These are phyloP conservation scores for Drosophila lutescens DNA, from an alignment of 2,888 invertebrate genomes.

Conservation along the genomic window DNA sequence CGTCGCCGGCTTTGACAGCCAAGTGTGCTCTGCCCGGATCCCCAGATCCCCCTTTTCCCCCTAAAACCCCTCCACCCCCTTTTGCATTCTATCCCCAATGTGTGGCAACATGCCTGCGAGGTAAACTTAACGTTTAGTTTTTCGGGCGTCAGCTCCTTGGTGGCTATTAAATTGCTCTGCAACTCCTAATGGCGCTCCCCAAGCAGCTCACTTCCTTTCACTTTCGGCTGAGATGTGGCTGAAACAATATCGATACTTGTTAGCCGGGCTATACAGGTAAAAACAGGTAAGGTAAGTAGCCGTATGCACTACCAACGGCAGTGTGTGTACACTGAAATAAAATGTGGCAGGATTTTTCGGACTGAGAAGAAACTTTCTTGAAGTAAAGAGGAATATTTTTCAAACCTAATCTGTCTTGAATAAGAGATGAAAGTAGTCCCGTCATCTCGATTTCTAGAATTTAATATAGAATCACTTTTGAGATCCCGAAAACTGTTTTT, in stretches of 20 bases:
- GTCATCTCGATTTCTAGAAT: too few species aligned
- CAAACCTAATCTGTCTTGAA: background rate
- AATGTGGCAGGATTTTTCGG: background rate
- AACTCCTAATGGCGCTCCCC: constrained; percentile 43
- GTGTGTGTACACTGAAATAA: background rate
- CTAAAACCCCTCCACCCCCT: background rate
- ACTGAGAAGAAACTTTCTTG: too few species aligned
- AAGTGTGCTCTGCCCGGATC: constrained; percentile 12
- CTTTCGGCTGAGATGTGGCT: constrained; percentile 43
- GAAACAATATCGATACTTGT: constrained; percentile 59
- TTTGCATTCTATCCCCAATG: constrained; percentile 4
- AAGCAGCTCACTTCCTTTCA: constrained; percentile 46
- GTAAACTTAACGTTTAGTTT: constrained; percentile 67
- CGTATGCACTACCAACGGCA: background rate
- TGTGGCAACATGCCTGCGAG: constrained; percentile 46
- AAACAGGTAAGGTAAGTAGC: constrained; percentile 10
- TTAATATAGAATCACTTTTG: too few species aligned
- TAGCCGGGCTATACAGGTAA: constrained; percentile 5
- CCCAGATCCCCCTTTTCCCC: too few species aligned
- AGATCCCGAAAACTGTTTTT: too few species aligned
- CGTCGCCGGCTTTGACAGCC: constrained; percentile 47
- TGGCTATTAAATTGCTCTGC: constrained; percentile 70
- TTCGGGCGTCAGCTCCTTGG: constrained; percentile 50
- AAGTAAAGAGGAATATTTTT: too few species aligned
- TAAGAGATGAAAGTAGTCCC: background rate